phyloP scores from a whole-genome alignment of 2,113 vertebrate genomes.

The Anhinga rufa region DNA sequence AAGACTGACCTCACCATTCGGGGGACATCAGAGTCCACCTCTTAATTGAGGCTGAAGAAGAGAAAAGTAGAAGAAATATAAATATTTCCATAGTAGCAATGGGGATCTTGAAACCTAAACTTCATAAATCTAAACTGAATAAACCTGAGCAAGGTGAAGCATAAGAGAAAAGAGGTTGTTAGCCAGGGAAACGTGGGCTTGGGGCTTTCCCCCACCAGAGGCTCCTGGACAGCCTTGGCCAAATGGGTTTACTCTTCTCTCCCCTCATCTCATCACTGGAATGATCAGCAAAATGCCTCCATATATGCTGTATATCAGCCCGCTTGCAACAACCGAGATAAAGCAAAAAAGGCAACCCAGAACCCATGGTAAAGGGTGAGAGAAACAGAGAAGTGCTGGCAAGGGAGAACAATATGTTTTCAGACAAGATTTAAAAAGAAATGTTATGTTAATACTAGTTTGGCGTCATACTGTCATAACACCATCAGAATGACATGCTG shows the following conservation, averaged over 20 bases:
- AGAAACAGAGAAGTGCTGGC: neutral
- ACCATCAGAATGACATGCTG: conserved; percentile 62
- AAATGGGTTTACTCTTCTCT: neutral
- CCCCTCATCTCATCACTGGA: neutral
- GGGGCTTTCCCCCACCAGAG: neutral
- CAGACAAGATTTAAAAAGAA: conserved; percentile 39
- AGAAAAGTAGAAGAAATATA: neutral
- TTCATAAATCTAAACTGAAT: neutral
- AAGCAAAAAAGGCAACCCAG: neutral
- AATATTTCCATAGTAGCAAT: neutral
- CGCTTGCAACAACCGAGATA: neutral
- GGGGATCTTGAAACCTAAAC: neutral
- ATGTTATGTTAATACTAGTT: conserved; percentile 50
- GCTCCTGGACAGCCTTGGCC: neutral
- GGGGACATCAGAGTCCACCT: neutral
- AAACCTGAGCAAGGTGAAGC: neutral
- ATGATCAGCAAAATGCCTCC: neutral
- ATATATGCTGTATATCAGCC: rapidly evolving
- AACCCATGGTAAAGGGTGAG: conserved; percentile 9
- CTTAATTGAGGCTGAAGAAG: neutral
- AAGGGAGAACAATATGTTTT: conserved; percentile 58
- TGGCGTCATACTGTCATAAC: conserved; percentile 59
- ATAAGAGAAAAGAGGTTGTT: neutral
- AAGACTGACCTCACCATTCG: neutral
- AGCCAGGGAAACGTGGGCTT: neutral